Evolutionary conservation across 2,888 invertebrate species (phyloP).

Genomic region (Monopis laevigella): DNA sequence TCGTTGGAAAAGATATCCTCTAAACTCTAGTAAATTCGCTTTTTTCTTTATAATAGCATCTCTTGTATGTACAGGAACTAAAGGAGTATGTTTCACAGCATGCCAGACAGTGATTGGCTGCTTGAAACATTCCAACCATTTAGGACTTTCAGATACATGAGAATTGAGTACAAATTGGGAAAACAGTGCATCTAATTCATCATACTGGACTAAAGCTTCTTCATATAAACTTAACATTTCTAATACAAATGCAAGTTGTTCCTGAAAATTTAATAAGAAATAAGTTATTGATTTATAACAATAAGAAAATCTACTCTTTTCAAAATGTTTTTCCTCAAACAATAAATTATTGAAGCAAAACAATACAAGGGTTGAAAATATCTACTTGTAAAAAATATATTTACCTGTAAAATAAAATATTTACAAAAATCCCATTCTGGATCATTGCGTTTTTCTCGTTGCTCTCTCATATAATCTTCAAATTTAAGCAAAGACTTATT

Average conservation of each 20-base stretch:
- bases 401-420: constrained; percentile 90
- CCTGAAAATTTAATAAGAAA: constrained; percentile 64
- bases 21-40: constrained; percentile 85
- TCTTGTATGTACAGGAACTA: constrained; percentile 66
- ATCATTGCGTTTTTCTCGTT: constrained; percentile 90
- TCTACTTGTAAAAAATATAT: not conserved
- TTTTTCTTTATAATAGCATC: constrained; percentile 54
- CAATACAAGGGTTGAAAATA: too few species aligned
- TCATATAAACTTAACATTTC: constrained; percentile 94
- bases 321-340: too few species aligned
- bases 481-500: constrained; percentile 86
- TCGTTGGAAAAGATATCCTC: constrained; percentile 92
- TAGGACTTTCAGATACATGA: constrained; percentile 85
- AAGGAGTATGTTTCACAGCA: constrained; percentile 75
- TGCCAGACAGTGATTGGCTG: constrained; percentile 84
- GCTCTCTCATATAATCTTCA: constrained; percentile 89
- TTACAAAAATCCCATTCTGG: constrained; percentile 93
- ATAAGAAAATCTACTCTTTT: not conserved
- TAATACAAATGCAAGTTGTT: constrained; percentile 93
- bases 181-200: constrained; percentile 95
- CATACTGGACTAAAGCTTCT: constrained; percentile 95
- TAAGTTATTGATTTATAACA: not conserved
- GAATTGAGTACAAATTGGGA: constrained; percentile 96
- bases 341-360: too few species aligned
- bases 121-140: constrained; percentile 86